Percentiles rank a stretch among this genome's conserved stretches.
These are phyloP conservation scores for Drosophila albomicans DNA, from an alignment of 1,140 invertebrate genomes.

Conservation along the genomic window DNA sequence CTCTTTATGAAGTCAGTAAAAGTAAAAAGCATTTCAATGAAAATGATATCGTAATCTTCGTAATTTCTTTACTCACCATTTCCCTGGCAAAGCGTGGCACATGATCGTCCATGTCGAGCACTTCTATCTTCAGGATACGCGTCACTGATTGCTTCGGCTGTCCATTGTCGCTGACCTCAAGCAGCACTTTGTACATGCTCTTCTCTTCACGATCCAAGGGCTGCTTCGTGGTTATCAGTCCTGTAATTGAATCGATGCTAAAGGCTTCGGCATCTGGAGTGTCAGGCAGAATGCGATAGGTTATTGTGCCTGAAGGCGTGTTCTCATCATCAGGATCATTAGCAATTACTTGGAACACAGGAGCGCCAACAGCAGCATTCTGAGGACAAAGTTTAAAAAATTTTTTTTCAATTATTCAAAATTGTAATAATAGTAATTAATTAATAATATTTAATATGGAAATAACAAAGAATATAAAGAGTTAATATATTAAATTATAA, in stretches of 20 bases:
- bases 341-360: constrained; percentile 91
- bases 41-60: too few species aligned
- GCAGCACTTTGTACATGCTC: constrained; percentile 90
- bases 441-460: too few species aligned
- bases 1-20: too few species aligned
- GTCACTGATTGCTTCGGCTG: constrained; percentile 91
- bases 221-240: constrained; percentile 90
- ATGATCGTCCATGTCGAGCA: constrained; percentile 93
- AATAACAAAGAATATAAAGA: not conserved
- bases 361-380: constrained; percentile 90
- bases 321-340: constrained; percentile 92
- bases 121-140: constrained; percentile 88
- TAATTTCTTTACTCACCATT: constrained; percentile 86
- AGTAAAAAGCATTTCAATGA: too few species aligned
- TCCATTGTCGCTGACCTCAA: constrained; percentile 91
- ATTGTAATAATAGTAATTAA: too few species aligned
- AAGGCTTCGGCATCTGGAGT: constrained; percentile 89
- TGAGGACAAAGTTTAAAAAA: constrained; percentile 1
- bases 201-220: constrained; percentile 90
- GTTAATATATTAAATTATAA: too few species aligned
- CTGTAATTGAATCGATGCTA: constrained; percentile 88
- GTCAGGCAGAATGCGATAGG: constrained; percentile 90
- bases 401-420: too few species aligned
- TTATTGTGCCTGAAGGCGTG: constrained; percentile 90
- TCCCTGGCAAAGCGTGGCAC: constrained; percentile 90